Conservation (phyloP, 2,113 vertebrate genomes). For the Tetraodon nigroviridis region DNA sequence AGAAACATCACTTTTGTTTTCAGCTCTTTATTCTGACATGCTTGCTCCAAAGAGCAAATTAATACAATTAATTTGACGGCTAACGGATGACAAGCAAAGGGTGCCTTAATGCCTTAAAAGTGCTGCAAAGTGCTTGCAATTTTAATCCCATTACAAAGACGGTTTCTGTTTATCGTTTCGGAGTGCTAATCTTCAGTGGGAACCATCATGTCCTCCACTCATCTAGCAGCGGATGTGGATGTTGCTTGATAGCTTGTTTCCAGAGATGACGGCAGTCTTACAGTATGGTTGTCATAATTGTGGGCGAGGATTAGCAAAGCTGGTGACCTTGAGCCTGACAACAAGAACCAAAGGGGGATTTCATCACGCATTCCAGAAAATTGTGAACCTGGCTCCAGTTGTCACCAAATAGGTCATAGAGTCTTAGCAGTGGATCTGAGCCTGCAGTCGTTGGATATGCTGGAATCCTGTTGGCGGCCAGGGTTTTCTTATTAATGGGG, state of each 20-base stretch:
- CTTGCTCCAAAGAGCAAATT: slow-evolving; percentile 45
- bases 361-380: slow-evolving; percentile 32
- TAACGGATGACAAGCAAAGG: slow-evolving; percentile 45
- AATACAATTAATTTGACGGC: slow-evolving; percentile 51
- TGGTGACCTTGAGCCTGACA: slow-evolving; percentile 9
- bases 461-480: slow-evolving; percentile 45
- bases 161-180: slow-evolving; percentile 24
- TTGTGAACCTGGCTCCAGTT: slow-evolving; percentile 39
- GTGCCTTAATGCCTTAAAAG: slow-evolving; percentile 52
- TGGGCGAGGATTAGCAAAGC: slow-evolving; percentile 30
- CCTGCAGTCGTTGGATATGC: slow-evolving; percentile 43
- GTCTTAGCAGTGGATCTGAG: slow-evolving; percentile 43
- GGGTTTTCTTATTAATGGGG: slow-evolving; percentile 62
- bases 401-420: slow-evolving; percentile 60
- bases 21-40: slow-evolving; percentile 19
- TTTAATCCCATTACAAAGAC: slow-evolving; percentile 60
- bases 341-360: slow-evolving; percentile 20
- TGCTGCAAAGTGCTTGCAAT: slow-evolving; percentile 26
- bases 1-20: slow-evolving; percentile 33
- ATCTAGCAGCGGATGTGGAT: slow-evolving; percentile 23
- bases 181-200: slow-evolving; percentile 39
- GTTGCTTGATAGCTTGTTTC: slow-evolving; percentile 12
- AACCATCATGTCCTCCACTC: slow-evolving; percentile 21
- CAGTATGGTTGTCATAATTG: slow-evolving; percentile 2
- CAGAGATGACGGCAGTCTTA: slow-evolving; percentile 26